A percentile compares a stretch with the other conserved stretches of the same genome.
These are phyloP conservation scores for Trogon surrucura DNA, from an alignment of 2,113 vertebrate genomes.

Conservation along the genomic window DNA sequence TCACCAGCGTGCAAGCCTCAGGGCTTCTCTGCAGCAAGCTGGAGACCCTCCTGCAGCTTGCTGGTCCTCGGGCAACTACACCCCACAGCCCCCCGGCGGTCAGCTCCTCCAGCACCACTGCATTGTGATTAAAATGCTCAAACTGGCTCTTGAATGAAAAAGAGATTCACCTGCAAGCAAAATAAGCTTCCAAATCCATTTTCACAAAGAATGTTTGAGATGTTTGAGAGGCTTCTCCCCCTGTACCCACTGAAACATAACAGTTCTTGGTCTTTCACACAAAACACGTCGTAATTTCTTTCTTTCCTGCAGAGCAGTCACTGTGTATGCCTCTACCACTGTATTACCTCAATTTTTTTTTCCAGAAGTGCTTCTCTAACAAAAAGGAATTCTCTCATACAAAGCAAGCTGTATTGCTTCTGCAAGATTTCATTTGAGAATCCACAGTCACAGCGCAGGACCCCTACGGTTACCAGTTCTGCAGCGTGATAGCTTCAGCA, in stretches of 20 bases:
- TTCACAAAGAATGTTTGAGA: slow-evolving; percentile 16
- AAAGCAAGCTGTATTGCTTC: slow-evolving; percentile 35
- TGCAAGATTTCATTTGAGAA: slow-evolving; percentile 60
- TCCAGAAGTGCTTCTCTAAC: neutral
- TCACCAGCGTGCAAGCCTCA: neutral
- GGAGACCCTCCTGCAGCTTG: neutral
- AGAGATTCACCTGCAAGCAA: slow-evolving; percentile 14
- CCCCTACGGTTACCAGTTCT: slow-evolving; percentile 44
- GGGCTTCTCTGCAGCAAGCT: neutral
- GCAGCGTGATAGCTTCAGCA: slow-evolving; percentile 31
- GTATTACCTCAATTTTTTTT: slow-evolving; percentile 40
- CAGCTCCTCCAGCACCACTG: neutral
- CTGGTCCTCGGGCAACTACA: neutral
- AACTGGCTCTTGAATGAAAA: neutral
- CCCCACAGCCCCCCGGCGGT: neutral
- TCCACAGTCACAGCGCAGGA: slow-evolving; percentile 35
- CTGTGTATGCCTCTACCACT: neutral
- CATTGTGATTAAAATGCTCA: neutral
- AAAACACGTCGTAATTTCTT: slow-evolving; percentile 24
- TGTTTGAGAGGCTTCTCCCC: neutral
- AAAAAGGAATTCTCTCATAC: slow-evolving; percentile 43
- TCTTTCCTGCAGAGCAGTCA: slow-evolving; percentile 33
- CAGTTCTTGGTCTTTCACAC: neutral
- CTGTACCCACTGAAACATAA: slow-evolving; percentile 12
- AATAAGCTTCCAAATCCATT: slow-evolving; percentile 41